Conservation (phyloP, 2,113 vertebrate genomes). For the Epinephelus moara region DNA sequence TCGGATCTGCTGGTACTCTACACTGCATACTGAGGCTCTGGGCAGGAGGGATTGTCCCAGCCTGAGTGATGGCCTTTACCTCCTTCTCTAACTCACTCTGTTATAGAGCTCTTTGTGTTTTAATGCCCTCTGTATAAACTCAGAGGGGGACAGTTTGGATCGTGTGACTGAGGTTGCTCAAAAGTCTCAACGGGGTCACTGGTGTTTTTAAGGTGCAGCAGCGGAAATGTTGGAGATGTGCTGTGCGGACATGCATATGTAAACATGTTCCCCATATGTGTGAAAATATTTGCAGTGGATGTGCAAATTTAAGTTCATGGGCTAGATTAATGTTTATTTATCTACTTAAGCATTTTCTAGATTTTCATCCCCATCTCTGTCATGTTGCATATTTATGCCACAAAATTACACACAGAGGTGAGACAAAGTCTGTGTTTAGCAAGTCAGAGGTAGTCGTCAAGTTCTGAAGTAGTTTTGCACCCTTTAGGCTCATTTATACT, state of each 20-base stretch:
- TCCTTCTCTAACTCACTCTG: constrained; percentile 59
- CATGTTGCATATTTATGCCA: not conserved
- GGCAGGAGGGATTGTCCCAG: constrained; percentile 45
- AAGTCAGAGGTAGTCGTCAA: not conserved
- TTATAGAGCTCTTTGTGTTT: constrained; percentile 48
- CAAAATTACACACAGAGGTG: not conserved
- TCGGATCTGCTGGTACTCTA: constrained; percentile 62
- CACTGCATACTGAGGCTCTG: constrained; percentile 60
- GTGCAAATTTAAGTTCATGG: no score
- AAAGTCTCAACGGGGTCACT: constrained; percentile 24
- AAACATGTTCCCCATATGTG: not conserved
- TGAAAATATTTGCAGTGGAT: not conserved
- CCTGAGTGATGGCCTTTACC: constrained; percentile 64
- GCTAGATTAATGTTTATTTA: no score
- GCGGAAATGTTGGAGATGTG: constrained; percentile 9
- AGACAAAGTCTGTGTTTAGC: not conserved
- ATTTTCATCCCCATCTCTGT: not conserved
- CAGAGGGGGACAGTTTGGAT: constrained; percentile 20
- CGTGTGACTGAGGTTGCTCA: constrained; percentile 7
- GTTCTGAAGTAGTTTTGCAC: not conserved
- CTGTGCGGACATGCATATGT: not conserved
- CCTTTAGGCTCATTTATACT: no score
- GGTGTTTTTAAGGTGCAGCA: constrained; percentile 2
- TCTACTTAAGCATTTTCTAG: not conserved
- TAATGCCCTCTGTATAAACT: constrained; percentile 46